Evolutionary conservation across 2,888 invertebrate species (phyloP).

Genomic region (Synanthedon tipuliformis): DNA sequence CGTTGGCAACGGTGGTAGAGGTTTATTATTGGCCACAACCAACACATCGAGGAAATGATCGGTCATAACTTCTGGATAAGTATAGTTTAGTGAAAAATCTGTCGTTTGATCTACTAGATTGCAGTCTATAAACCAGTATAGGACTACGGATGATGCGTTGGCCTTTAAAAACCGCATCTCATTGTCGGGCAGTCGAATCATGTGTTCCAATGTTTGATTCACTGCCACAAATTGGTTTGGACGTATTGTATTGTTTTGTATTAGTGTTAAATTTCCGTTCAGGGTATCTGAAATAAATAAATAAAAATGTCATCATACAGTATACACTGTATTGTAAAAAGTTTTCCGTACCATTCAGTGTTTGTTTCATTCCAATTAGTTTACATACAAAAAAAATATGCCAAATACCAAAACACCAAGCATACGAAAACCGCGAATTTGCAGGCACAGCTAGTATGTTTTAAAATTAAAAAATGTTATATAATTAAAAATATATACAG

Average conservation of each 20-base stretch:
- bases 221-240: constrained; percentile 74
- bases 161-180: constrained; percentile 71
- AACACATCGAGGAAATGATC: constrained; percentile 76
- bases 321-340: too few relatives aligned
- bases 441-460: too few relatives aligned
- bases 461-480: too few relatives aligned
- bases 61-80: constrained; percentile 72
- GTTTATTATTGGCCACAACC: constrained; percentile 77
- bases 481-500: too few relatives aligned
- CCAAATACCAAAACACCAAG: too few relatives aligned
- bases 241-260: constrained; percentile 72
- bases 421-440: too few relatives aligned
- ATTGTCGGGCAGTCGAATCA: constrained; percentile 67
- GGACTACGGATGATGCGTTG: constrained; percentile 62
- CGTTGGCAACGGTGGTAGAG: constrained; percentile 65
- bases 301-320: background rate
- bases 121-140: constrained; percentile 87
- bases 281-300: constrained; percentile 65
- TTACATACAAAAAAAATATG: too few relatives aligned
- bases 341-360: too few relatives aligned
- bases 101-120: constrained; percentile 73
- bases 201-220: constrained; percentile 67
- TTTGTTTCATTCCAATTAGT: too few relatives aligned
- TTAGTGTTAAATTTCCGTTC: constrained; percentile 75
- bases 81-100: constrained; percentile 72